Evolutionary conservation across 92 coral and sea anemone genomes (phyloP), one percentile per base, ranked within the genome.

Genomic region (Blastomussa wellsi): DNA sequence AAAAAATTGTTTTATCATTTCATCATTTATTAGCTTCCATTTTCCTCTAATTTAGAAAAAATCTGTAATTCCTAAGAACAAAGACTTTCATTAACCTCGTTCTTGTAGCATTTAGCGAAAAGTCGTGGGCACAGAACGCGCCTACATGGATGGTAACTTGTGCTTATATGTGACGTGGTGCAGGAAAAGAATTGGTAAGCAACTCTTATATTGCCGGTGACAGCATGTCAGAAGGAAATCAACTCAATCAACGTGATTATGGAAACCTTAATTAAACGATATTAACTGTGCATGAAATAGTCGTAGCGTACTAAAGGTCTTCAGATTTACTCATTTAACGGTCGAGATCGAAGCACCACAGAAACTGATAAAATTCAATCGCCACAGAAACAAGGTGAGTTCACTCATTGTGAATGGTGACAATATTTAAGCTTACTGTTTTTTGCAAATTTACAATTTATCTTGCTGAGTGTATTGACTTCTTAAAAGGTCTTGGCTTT

Each of bases 81-180:
- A n/a, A 62, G 24, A 62, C 8, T 62, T 26, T 26, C 35, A 62
- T 26, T 62, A 10, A 62, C 32, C 26, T 11, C 33, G 7, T 62
- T 28, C 35, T 7, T 9, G 33, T 33, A 26, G 68, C 15, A 26
- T 62, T 60, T 26, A 26, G 28, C 35, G 68, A 26, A 62, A 62
- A 1, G 10, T 10, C 3, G 68, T 62, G 68, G 68, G 68, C 68
- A 35, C 28, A 62, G 32, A 62, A 26, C 33, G 3, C 68, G 28
- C 9, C 31, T 74, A 31, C 31, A 1, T 42, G 78, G 33, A 28
- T n/a, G 29, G 47, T 74, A 1, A 28, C 78, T 47, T 74, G 29
- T 47, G 57, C 11, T 53, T 31, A 33, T 77, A 77, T 52, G 53
- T 33, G 81, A 77, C 68, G 8, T 22, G 69, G 64, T 22, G 81